Evolutionary conservation across 2,888 invertebrate genomes (phyloP).

Genomic region (Diogma glabrata): DNA sequence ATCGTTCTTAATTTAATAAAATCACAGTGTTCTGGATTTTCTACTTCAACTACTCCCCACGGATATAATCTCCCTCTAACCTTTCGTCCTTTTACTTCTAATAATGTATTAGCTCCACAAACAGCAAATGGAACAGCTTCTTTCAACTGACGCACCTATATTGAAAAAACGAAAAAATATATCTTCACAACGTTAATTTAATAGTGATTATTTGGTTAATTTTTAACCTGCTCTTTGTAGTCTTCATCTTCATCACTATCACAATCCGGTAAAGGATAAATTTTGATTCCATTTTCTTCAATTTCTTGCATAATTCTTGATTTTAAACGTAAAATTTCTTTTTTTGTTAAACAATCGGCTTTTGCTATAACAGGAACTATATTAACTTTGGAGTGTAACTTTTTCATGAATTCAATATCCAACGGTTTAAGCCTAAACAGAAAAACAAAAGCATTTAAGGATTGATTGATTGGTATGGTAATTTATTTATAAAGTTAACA

Average conservation of each 20-base stretch:
- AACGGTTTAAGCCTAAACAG: constrained; percentile 70
- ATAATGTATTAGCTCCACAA: constrained; percentile 83
- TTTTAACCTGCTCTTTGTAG: constrained; percentile 84
- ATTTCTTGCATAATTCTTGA: constrained; percentile 85
- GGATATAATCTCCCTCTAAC: constrained; percentile 92
- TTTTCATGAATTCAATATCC: constrained; percentile 94
- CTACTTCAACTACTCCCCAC: constrained; percentile 97
- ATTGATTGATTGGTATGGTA: neutral
- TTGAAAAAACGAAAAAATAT: no score
- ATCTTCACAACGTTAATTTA: constrained; percentile 1
- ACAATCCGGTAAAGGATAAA: constrained; percentile 91
- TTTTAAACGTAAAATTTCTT: constrained; percentile 78
- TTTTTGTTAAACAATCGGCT: constrained; percentile 88
- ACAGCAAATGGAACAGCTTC: constrained; percentile 96
- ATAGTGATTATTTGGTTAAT: constrained; percentile 9
- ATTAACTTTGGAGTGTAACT: constrained; percentile 89
- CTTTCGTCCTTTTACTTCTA: constrained; percentile 87
- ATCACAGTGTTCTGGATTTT: constrained; percentile 97
- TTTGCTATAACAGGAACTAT: constrained; percentile 97
- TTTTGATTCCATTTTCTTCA: constrained; percentile 79
- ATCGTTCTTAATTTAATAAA: constrained; percentile 94
- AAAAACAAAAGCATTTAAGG: neutral
- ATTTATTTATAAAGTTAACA: constrained; percentile 22
- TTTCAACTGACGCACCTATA: constrained; percentile 70
- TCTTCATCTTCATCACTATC: constrained; percentile 93